These are phyloP conservation scores for Leistus spinibarbis DNA, from an alignment of 2,888 invertebrate genomes.

Conservation along the genomic window DNA sequence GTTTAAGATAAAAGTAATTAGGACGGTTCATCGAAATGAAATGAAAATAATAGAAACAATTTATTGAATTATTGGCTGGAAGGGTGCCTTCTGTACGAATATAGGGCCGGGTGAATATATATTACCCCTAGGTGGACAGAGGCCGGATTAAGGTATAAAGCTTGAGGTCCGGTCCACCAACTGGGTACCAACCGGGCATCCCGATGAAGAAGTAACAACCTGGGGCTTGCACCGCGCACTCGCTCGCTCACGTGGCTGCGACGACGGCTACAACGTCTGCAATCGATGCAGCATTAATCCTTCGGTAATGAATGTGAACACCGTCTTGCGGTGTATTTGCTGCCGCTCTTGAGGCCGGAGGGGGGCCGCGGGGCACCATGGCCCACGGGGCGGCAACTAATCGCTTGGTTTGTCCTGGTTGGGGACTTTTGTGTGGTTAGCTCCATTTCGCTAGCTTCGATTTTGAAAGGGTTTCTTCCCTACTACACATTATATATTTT, in stretches of 20 bases:
- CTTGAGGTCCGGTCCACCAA: constrained; percentile 9
- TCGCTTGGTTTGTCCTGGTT: constrained; percentile 13
- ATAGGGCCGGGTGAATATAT: constrained; percentile 28
- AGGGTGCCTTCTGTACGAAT: neutral
- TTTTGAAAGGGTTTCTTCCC: neutral
- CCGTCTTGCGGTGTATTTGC: constrained; percentile 22
- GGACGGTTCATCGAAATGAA: too few relatives aligned
- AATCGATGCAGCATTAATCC: constrained; percentile 39
- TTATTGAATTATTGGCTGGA: neutral
- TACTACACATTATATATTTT: too few relatives aligned
- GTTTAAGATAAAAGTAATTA: too few relatives aligned
- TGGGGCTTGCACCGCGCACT: neutral
- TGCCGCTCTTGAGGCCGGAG: neutral
- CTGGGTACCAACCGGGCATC: constrained; percentile 9
- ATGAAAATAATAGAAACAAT: too few relatives aligned
- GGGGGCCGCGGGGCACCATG: neutral
- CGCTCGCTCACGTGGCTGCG: neutral
- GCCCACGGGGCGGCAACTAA: neutral
- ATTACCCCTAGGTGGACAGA: constrained; percentile 24
- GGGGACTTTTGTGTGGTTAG: constrained; percentile 9
- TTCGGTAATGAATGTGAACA: constrained; percentile 32
- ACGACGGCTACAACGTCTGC: constrained; percentile 21
- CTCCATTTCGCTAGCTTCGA: neutral
- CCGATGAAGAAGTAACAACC: constrained; percentile 14
- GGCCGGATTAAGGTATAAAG: constrained; percentile 38